These are phyloP conservation scores for Acipenser ruthenus DNA, from an alignment of 2,797 vertebrate genomes.

Conservation along the genomic window DNA sequence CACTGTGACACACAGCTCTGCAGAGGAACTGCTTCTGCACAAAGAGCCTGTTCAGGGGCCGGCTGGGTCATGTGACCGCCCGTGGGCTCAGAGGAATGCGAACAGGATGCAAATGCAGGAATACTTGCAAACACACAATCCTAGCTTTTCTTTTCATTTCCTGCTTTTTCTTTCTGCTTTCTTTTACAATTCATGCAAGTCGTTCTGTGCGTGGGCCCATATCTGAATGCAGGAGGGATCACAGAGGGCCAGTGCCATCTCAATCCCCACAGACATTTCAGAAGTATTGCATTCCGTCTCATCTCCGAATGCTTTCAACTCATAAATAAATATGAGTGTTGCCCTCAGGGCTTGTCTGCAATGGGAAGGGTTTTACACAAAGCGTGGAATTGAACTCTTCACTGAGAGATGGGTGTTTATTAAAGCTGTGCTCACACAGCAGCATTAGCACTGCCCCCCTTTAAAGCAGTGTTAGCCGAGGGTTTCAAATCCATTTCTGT, in stretches of 20 bases:
- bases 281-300: neutral
- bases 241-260: neutral
- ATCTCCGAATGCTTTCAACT: neutral
- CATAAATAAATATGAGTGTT: too few species aligned
- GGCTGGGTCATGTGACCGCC: neutral
- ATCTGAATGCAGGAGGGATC: neutral
- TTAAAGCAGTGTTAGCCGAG: too few species aligned
- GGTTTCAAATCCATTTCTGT: too few species aligned
- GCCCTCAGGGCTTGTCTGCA: too few species aligned
- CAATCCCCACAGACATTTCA: neutral
- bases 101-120: constrained; percentile 23
- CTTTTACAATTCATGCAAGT: constrained; percentile 16
- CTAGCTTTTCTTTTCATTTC: constrained; percentile 4
- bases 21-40: too few species aligned
- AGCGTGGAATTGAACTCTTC: too few species aligned
- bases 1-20: too few species aligned
- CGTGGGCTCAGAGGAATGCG: constrained; percentile 28
- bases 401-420: too few species aligned
- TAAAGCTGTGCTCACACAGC: too few species aligned
- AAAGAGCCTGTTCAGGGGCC: constrained; percentile 8
- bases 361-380: too few species aligned
- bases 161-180: constrained; percentile 10
- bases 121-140: constrained; percentile 20
- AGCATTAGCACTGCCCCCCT: too few species aligned
- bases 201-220: neutral